Evolutionary conservation across 2,797 vertebrate genomes (phyloP).

Genomic region (Pygocentrus nattereri): DNA sequence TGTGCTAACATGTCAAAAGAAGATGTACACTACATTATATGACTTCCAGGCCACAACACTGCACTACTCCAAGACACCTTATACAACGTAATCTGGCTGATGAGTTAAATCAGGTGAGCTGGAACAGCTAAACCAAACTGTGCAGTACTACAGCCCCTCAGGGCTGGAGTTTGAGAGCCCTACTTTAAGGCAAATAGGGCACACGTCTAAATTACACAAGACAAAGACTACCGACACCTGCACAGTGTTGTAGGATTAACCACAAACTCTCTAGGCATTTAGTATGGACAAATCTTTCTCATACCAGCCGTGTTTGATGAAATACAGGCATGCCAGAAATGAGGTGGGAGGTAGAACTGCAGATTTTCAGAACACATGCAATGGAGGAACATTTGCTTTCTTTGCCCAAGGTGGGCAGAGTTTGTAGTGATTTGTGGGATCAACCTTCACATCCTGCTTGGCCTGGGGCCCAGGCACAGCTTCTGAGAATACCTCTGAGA

Average conservation of each 20-base stretch:
- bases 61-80: background rate
- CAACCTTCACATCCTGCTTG: slow-evolving; percentile 6
- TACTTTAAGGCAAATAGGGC: background rate
- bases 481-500: slow-evolving; percentile 22
- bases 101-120: background rate
- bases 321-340: slow-evolving; percentile 36
- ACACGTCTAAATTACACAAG: background rate
- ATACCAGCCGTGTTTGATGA: slow-evolving; percentile 25
- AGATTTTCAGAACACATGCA: slow-evolving; percentile 19
- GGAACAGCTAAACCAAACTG: background rate
- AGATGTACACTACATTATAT: background rate
- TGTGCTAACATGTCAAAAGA: background rate
- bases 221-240: slow-evolving; percentile 11
- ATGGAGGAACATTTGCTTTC: slow-evolving; percentile 14
- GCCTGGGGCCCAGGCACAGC: slow-evolving; percentile 9
- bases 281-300: slow-evolving; percentile 34
- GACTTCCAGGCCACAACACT: background rate
- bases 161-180: background rate
- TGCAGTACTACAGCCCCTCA: background rate
- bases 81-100: background rate
- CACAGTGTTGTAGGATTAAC: slow-evolving; percentile 38
- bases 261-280: slow-evolving; percentile 22
- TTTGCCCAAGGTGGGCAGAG: background rate
- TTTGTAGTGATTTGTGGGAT: slow-evolving; percentile 18
- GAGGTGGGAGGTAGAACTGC: slow-evolving; percentile 31